Conservation (phyloP, 2,797 vertebrate species). For the Anguilla anguilla region DNA sequence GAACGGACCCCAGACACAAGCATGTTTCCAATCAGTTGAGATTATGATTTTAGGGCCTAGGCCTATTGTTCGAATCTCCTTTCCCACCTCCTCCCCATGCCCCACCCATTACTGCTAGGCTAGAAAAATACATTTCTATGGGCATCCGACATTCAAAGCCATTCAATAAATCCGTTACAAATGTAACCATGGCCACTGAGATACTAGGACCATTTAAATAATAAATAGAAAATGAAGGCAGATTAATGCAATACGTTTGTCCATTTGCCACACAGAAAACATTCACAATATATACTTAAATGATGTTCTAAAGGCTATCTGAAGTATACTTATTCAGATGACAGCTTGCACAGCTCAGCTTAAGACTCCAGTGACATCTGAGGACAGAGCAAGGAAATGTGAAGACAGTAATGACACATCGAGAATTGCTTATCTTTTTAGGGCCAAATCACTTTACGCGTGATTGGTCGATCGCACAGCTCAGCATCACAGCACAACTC, state of each 20-base stretch:
- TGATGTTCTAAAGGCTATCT: slow-evolving; percentile 1
- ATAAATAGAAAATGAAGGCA: slow-evolving; percentile 3
- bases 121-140: slow-evolving; percentile 8
- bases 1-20: slow-evolving; percentile 53
- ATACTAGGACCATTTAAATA: slow-evolving; percentile 14
- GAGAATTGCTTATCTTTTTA: background rate
- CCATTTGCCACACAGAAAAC: slow-evolving; percentile 6
- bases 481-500: background rate
- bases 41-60: slow-evolving; percentile 1
- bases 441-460: background rate
- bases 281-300: slow-evolving; percentile 14
- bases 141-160: background rate
- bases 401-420: background rate
- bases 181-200: slow-evolving; percentile 1
- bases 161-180: background rate
- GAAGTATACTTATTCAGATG: background rate
- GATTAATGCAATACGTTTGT: slow-evolving; percentile 7
- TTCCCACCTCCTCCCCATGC: background rate
- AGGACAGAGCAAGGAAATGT: background rate
- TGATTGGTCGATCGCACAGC: background rate
- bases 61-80: background rate
- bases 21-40: slow-evolving; percentile 48
- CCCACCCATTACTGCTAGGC: background rate
- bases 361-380: slow-evolving; percentile 5
- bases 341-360: slow-evolving; percentile 1